These are phyloP conservation scores for Trachurus trachurus DNA, from an alignment of 2,797 vertebrate genomes.

Conservation along the genomic window DNA sequence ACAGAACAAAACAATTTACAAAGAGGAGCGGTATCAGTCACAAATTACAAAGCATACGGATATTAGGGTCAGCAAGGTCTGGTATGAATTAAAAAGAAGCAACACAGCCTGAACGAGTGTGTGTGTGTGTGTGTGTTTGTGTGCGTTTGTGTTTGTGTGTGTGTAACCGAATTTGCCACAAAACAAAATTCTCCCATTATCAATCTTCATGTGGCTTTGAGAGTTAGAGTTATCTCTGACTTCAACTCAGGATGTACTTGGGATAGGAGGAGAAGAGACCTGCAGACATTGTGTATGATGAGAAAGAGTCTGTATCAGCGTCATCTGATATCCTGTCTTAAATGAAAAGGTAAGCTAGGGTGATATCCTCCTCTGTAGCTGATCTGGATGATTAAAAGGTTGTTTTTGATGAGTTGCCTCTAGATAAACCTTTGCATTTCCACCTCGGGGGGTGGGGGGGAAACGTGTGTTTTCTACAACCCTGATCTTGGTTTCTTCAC, in stretches of 20 bases:
- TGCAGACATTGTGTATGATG: conserved; percentile 55
- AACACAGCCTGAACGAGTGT: conserved; percentile 2
- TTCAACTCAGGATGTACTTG: conserved; percentile 50
- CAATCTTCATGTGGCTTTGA: conserved; percentile 52
- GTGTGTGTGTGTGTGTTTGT: too few species aligned
- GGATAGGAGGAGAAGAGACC: conserved; percentile 46
- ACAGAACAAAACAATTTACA: conserved; percentile 52
- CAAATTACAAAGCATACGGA: conserved; percentile 51
- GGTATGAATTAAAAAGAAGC: conserved; percentile 54
- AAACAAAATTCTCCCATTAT: conserved; percentile 49
- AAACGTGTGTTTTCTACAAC: conserved; percentile 24
- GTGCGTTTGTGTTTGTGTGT: too few species aligned
- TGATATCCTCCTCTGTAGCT: conserved; percentile 66
- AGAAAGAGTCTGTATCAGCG: conserved; percentile 57
- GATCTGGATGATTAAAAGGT: conserved; percentile 73
- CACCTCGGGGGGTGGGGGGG: conserved; percentile 24
- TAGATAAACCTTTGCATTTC: conserved; percentile 72
- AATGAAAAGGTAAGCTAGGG: conserved; percentile 74
- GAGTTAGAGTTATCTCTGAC: conserved; percentile 60
- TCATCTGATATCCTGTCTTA: conserved; percentile 76
- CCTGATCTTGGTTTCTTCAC: conserved; percentile 33
- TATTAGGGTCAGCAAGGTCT: conserved; percentile 51
- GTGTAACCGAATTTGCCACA: conserved; percentile 35
- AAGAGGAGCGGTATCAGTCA: conserved; percentile 38
- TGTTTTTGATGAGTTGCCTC: conserved; percentile 65